Base-by-base conservation (phyloP, 2,113 vertebrate genomes). In the Rhinogobius similis region DNA sequence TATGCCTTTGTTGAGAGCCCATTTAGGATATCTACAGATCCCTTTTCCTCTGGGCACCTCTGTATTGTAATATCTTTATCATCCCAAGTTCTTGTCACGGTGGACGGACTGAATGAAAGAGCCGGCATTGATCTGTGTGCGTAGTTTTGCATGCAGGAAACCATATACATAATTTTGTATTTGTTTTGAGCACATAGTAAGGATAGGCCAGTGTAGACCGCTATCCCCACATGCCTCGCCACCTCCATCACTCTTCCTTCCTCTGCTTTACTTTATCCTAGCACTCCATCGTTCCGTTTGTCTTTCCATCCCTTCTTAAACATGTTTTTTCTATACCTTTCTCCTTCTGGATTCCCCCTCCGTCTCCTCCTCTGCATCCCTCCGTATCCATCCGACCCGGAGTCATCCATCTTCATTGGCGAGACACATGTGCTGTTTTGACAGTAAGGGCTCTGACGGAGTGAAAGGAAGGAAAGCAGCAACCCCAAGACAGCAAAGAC, bases 401-500 rank as follows among this genome's bases (percentile, higher is more conserved):
- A 83, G 66, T 91, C 84, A 93, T 93, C 89, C 86, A 86, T 94
- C 92, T 92, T 92, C 89, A 93, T 93, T 90, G 81, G 70, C 65
- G 68, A 89, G 89, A 91, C 76, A 58, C 86, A 87, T 83, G 81
- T 82, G 73, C 82, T 92, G 92, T 93, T 93, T 92, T 93, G 93
- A 93, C 90, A 92, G 90, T 72, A 58, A 76, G 71, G 86, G 83
- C 89, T 88, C 86, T 73, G 86, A 88, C 79, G 73, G 88, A 90
- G 86, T 63, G 78, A 75, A 76, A 82, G 84, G 88, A 90, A 89
- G 87, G 88, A 88, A 91, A 90, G 84, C 88, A 89, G 84, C 82
- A 72, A 68, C 79, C 81, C 78, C 81, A 58, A 82, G 88, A 87
- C 81, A 86, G 81, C 76, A 76, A 80, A 87, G 88, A 89, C 89